Base-by-base conservation (phyloP, 2,113 vertebrate species). In the Helogale parvula region DNA sequence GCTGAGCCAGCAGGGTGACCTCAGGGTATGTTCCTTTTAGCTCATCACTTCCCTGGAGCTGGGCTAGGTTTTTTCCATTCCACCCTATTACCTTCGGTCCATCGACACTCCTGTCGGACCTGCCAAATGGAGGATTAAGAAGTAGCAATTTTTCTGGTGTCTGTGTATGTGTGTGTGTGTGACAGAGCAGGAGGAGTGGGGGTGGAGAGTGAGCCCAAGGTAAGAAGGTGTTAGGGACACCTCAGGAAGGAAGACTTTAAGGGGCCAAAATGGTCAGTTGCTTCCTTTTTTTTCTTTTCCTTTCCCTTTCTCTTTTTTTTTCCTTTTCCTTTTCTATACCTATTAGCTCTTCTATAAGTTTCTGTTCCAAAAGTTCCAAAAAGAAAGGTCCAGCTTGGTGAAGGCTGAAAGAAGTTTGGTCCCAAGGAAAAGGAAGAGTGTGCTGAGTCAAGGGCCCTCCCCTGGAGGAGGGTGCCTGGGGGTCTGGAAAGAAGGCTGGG, bases 381-480 rank as follows among this genome's bases (percentile, higher is more conserved):
- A 96, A 91, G 93, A 93, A 87, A 95, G 33, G 45, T 38, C 60
- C 10, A 17, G 33, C 94, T 94, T 96, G 76, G 41, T 93, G 21
- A 31, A 82, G 88, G 71, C 88, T 25, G 27, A 16, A 47, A 41
- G 3, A 52, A 97, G 52, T 9, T n/a, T 52, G 52, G 65, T 82
- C 8, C n/a, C 71, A 96, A 82, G 72, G 68, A 69, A 83, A 35
- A 50, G 76, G 52, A 41, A 38, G 21, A 63, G 14, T 63, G 35
- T 33, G 4, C 25, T 3, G 16, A 10, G 63, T 47, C 68, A 21
- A 88, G 76, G 31, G 41, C 41, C 45, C 45, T 10, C 45, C 66
- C 52, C 25, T 25, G 38, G 66, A 81, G 31, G 15, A 52, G 45
- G 76, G 50, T 7, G 35, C 35, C 15, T 50, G 2, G 33, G 23